Evolutionary conservation across 2,797 vertebrate species (phyloP).

Genomic region (Echeneis naucrates): DNA sequence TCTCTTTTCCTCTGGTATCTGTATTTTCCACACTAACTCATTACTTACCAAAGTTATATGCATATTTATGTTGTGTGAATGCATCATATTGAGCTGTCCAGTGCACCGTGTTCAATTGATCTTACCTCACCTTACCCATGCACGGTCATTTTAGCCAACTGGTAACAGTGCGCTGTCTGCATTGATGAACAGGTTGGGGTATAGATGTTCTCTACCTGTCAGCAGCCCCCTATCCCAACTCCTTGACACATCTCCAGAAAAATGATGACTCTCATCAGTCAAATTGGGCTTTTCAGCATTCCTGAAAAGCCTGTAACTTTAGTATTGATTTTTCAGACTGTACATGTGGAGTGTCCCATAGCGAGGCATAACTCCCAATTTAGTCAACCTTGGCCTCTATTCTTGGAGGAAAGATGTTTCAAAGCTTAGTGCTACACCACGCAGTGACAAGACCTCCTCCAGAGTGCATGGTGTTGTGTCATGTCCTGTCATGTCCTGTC

Average conservation of each 20-base stretch:
- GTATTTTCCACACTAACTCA: not conserved
- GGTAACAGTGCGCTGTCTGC: not conserved
- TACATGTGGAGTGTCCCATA: not conserved
- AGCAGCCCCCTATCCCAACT: not conserved
- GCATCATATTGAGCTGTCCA: not conserved
- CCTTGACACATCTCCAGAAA: not conserved
- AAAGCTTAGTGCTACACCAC: conserved; percentile 49
- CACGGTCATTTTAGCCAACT: not conserved
- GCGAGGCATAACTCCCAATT: conserved; percentile 10
- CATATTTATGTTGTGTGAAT: not conserved
- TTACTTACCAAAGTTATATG: not conserved
- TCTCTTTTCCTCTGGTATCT: not conserved
- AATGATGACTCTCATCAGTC: not conserved
- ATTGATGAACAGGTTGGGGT: not conserved
- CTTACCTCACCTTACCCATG: not conserved
- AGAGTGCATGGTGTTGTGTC: conserved; percentile 70
- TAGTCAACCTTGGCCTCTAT: conserved; percentile 37
- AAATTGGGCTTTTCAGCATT: not conserved
- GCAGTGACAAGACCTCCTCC: conserved; percentile 68
- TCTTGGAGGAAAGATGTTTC: conserved; percentile 58
- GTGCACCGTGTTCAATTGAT: not conserved
- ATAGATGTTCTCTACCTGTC: not conserved
- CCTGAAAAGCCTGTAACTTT: conserved; percentile 10
- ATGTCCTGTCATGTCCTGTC: conserved; percentile 75
- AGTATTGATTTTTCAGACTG: not conserved